Conservation (phyloP, 2,888 invertebrate species). For the Allygus modestus region DNA sequence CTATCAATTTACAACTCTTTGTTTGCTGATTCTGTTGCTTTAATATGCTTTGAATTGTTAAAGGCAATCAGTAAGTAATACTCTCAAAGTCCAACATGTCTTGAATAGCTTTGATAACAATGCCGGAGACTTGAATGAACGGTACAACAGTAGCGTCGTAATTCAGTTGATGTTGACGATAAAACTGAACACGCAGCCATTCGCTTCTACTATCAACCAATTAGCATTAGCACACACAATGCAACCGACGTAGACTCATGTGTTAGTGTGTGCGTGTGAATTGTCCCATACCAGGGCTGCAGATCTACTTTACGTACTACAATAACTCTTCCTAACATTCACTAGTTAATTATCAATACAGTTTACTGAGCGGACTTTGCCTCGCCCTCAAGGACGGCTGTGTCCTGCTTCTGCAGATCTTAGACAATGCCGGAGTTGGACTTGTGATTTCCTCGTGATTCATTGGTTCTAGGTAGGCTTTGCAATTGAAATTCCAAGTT, state of each 20-base stretch:
- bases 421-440: neutral
- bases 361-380: constrained; percentile 4
- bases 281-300: neutral
- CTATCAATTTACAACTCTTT: too few relatives aligned
- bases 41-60: too few relatives aligned
- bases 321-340: constrained; percentile 21
- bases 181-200: neutral
- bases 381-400: neutral
- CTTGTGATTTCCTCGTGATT: neutral
- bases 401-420: constrained; percentile 29
- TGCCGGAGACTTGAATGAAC: neutral
- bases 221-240: constrained; percentile 6
- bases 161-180: neutral
- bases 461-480: constrained; percentile 5
- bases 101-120: too few relatives aligned
- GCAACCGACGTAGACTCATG: neutral
- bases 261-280: constrained; percentile 21
- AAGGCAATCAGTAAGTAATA: too few relatives aligned
- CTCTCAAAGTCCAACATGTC: too few relatives aligned
- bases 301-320: constrained; percentile 1
- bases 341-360: constrained; percentile 26
- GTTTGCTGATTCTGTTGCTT: too few relatives aligned
- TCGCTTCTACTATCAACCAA: neutral
- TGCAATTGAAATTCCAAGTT: neutral
- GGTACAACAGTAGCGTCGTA: neutral